A percentile compares a stretch with the other conserved stretches of the same genome.
phyloP scores from a whole-genome alignment of 2,888 invertebrate species.

The Molanna angustata region DNA sequence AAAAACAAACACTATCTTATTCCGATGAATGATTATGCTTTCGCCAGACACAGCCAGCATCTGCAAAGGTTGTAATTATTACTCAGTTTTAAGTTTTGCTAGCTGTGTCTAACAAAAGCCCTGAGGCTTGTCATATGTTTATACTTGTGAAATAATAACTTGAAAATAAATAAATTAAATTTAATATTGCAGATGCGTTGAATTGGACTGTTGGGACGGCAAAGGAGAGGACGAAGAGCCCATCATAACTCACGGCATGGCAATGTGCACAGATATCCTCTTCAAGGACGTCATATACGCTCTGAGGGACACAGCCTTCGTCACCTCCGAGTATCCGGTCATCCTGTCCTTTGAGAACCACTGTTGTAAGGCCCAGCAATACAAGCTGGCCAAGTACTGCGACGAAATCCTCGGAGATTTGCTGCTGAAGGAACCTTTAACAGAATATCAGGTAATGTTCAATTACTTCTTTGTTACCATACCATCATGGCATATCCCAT shows the following conservation, averaged over 20 bases:
- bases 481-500: too few relatives aligned
- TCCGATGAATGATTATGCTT: too few relatives aligned
- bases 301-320: conserved; percentile 96
- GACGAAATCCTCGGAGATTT: conserved; percentile 95
- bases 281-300: conserved; percentile 98
- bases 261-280: conserved; percentile 99
- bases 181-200: conserved; percentile 74
- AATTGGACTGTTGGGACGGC: conserved; percentile 99
- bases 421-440: conserved; percentile 82
- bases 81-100: too few relatives aligned
- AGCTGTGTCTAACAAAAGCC: too few relatives aligned
- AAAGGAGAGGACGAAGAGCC: conserved; percentile 98
- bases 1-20: too few relatives aligned
- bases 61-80: too few relatives aligned
- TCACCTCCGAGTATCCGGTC: conserved; percentile 95
- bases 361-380: conserved; percentile 96
- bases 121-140: too few relatives aligned
- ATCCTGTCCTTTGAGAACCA: conserved; percentile 99
- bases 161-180: too few relatives aligned
- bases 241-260: conserved; percentile 99
- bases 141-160: too few relatives aligned
- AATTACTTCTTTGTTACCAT: too few relatives aligned
- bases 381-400: conserved; percentile 98
- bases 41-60: too few relatives aligned
- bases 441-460: conserved; percentile 82